Evolutionary conservation across 2,797 vertebrate species (phyloP).

Genomic region (Phalanger gymnotis): DNA sequence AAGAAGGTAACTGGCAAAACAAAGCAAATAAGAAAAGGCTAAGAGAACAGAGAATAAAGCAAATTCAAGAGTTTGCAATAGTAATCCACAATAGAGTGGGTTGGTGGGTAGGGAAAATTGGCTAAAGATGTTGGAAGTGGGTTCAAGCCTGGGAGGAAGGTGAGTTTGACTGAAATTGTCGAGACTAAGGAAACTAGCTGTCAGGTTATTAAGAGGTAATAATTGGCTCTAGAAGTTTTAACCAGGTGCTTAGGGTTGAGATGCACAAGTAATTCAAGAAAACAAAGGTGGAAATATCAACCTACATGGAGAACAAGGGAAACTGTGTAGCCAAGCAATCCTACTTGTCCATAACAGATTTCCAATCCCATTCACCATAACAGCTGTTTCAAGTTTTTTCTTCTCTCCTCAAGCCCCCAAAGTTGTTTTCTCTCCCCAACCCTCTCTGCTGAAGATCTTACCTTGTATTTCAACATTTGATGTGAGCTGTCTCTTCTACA

Average conservation of each 20-base stretch:
- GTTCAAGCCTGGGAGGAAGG: not conserved
- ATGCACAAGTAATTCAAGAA: not conserved
- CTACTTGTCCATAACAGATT: not conserved
- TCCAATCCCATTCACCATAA: not conserved
- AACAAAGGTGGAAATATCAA: not conserved
- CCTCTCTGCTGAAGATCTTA: not conserved
- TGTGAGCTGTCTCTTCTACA: not conserved
- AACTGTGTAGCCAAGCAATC: not conserved
- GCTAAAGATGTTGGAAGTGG: not conserved
- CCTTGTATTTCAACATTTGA: not conserved
- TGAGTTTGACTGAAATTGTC: not conserved
- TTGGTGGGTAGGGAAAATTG: not conserved
- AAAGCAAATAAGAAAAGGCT: not conserved
- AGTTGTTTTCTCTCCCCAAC: not conserved
- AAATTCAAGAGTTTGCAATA: not conserved
- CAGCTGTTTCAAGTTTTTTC: not conserved
- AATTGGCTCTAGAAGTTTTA: not conserved
- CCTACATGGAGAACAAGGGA: not conserved
- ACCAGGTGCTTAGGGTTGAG: not conserved
- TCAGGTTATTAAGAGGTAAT: not conserved
- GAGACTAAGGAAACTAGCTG: not conserved
- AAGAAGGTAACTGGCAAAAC: not conserved
- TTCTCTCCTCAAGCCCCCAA: not conserved
- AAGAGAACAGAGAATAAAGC: not conserved
- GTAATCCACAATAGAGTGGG: not conserved